These are phyloP conservation scores for Tyrannus savana DNA, from an alignment of 2,113 vertebrate species.

Conservation along the genomic window DNA sequence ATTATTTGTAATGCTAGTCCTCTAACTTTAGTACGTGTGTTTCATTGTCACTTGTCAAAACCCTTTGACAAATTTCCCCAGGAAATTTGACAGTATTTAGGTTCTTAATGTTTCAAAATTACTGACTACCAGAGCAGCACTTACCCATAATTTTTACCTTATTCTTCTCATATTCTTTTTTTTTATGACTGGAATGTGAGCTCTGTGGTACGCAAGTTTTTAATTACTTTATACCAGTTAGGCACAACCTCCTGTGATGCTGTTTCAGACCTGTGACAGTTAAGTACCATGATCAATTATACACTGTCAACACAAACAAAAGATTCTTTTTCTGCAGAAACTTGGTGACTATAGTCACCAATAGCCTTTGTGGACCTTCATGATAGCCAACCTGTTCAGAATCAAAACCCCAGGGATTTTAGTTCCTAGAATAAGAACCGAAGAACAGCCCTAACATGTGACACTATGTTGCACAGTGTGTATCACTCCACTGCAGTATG, in stretches of 20 bases:
- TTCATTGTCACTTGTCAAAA: background rate
- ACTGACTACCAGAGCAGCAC: accelerated
- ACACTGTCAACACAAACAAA: background rate
- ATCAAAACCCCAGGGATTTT: background rate
- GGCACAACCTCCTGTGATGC: background rate
- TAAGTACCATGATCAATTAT: background rate
- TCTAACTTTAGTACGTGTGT: background rate
- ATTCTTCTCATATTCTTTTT: background rate
- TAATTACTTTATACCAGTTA: background rate
- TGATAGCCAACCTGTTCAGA: background rate
- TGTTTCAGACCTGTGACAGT: background rate
- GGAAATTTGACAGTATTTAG: background rate
- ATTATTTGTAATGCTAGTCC: background rate
- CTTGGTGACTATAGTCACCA: background rate
- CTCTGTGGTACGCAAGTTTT: background rate
- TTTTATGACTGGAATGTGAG: background rate
- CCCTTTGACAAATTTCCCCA: background rate
- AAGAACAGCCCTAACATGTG: background rate
- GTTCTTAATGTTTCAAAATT: background rate
- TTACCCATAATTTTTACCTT: background rate
- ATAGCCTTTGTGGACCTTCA: background rate
- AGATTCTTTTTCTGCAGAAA: background rate
- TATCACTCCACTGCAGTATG: background rate
- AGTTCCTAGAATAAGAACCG: background rate
- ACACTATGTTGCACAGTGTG: background rate